Conservation (phyloP, 2,113 vertebrate genomes). For the Phalacrocorax brasilianus region DNA sequence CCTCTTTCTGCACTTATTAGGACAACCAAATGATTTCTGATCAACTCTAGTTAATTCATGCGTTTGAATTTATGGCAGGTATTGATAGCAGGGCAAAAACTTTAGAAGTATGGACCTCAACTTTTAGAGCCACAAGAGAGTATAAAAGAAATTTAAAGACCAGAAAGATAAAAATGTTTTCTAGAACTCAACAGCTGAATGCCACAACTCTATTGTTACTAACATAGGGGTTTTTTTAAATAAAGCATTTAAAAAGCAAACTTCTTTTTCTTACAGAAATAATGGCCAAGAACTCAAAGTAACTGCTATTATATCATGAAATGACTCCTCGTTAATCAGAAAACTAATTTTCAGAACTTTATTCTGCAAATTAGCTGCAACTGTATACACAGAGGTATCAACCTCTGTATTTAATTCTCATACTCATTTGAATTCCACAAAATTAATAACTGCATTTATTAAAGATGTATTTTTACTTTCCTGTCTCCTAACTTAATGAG, state of each 20-base stretch:
- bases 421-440: neutral
- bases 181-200: neutral
- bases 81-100: neutral
- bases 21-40: neutral
- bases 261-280: neutral
- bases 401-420: neutral
- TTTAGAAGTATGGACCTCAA: neutral
- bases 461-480: conserved; percentile 1
- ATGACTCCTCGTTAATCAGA: neutral
- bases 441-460: conserved; percentile 9
- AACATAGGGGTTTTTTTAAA: neutral
- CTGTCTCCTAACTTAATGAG: neutral
- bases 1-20: neutral
- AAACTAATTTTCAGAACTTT: neutral
- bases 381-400: neutral
- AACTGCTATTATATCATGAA: neutral
- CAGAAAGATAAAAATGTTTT: neutral
- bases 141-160: neutral
- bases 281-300: neutral
- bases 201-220: neutral
- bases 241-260: neutral
- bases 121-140: neutral
- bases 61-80: neutral
- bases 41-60: neutral
- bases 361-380: neutral